Evolutionary conservation across 2,113 vertebrate species (phyloP), one percentile per base, ranked within the genome.

Genomic region (Cavia porcellus): DNA sequence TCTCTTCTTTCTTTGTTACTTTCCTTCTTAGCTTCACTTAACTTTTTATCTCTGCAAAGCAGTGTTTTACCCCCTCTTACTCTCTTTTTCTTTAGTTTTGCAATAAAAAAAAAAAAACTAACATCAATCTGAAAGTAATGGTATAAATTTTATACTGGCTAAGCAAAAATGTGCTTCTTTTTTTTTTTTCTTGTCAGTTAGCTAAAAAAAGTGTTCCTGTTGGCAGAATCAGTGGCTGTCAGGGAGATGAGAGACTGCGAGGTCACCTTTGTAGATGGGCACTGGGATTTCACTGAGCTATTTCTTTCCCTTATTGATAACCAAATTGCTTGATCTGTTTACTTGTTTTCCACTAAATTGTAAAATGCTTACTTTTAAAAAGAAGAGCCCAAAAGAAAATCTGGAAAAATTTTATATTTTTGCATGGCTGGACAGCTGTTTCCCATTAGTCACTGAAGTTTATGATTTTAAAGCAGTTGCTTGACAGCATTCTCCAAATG

Each of bases 381-480:
- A 80, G 30, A 64, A 59, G 13, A 61, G 1, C 1, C 30, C 57
- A 92, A 91, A 79, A 86, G 72, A 83, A 93, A 96, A 89, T 83
- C 79, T 86, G 74, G 80, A 93, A 89, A 57, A 38, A 86, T 83
- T 47, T 38, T 70, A 10, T 47, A 28, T 7, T 52, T 91, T 83
- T 30, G 6, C 9, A 47, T 90, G 66, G 57, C 38, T 68, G 86
- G 30, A 42, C 80, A 92, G 81, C 57, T 89, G 59, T 86, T 93
- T 91, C 47, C 22, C 22, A 84, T 92, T 83, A 91, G 52, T 28
- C 61, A 66, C 24, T 50, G 25, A 89, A 66, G 14, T 32, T 30
- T 55, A 70, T 85, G 61, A 90, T 92, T 90, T 72, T 57, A 85
- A 94, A 93, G 7, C 66, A 75, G 30, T 94, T 81, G 35, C 45